Evolutionary conservation across 2,797 vertebrate genomes (phyloP), one percentile per base, ranked within the genome.

Genomic region (Discoglossus pictus): DNA sequence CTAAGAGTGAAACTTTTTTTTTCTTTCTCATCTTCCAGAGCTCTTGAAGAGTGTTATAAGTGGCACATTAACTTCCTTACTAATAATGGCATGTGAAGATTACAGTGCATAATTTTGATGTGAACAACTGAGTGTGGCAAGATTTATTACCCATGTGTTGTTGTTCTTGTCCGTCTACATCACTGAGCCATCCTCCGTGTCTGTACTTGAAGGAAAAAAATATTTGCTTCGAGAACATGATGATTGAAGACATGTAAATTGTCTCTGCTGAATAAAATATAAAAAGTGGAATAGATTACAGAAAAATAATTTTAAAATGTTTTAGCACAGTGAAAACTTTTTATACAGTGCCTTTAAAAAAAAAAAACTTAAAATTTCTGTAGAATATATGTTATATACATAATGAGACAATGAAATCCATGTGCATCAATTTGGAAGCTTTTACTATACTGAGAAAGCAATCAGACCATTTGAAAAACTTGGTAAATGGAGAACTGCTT

Each of bases 81-180:
- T 61, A 61, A 61, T 61, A 61, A 68, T 23, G 7, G 56, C 10
- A 61, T 39, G 42, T 53, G 48, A 46, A 43, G 55, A 68, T 61
- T 68, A 44, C 39, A 52, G 51, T 54, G 55, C 60, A 44, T 68
- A 53, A 68, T 68, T 38, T 54, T 61, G 56, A 53, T 68, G 39
- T 43, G 27, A 61, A 52, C 65, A 68, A 68, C 25, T 52, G 15
- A 60, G 46, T 60, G 56, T 68, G 56, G 46, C 39, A 46, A 61
- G 56, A 68, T 68, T 68, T 68, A 68, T 68, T 61, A 47, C 47
- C 56, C 65, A 46, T 54, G 48, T 61, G 65, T 61, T 53, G 25
- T 60, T 38, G 50, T 38, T 18, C 65, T 35, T 60, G 65, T 21
- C 38, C 53, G 55, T 43, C 56, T 25, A 18, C 39, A 68, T 68